phyloP scores from a whole-genome alignment of 1,140 invertebrate genomes.

The Drosophila sp. region DNA sequence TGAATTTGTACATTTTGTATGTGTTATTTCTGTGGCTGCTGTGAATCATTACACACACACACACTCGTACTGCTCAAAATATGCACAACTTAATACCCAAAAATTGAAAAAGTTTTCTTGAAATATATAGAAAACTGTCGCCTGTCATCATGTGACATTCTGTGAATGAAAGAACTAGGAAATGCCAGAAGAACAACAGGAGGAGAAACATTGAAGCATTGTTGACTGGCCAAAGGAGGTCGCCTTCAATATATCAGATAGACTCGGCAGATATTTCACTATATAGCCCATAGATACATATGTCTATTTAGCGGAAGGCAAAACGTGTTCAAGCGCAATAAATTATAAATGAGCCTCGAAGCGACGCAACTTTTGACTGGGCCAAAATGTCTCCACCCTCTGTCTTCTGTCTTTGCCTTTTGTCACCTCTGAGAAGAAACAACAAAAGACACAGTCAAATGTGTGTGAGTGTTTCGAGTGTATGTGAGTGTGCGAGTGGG shows the following conservation, averaged over 20 bases:
- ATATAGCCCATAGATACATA: slow-evolving; percentile 4
- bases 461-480: slow-evolving; percentile 35
- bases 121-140: slow-evolving; percentile 58
- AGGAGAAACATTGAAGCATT: slow-evolving; percentile 9
- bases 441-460: slow-evolving; percentile 53
- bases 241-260: slow-evolving; percentile 27
- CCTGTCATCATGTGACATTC: slow-evolving; percentile 76
- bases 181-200: slow-evolving; percentile 47
- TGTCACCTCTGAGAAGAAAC: slow-evolving; percentile 22
- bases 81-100: slow-evolving; percentile 49
- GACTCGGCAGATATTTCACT: not conserved
- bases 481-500: slow-evolving; percentile 22
- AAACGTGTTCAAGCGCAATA: slow-evolving; percentile 76
- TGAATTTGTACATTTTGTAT: slow-evolving; percentile 56
- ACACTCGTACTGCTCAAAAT: slow-evolving; percentile 35
- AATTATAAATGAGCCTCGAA: slow-evolving; percentile 68
- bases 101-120: slow-evolving; percentile 41
- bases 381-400: slow-evolving; percentile 26
- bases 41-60: slow-evolving; percentile 49
- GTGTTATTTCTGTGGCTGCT: slow-evolving; percentile 52
- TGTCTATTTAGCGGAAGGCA: slow-evolving; percentile 16
- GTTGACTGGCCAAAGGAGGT: slow-evolving; percentile 34
- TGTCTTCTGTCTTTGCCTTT: slow-evolving; percentile 11
- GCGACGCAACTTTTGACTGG: slow-evolving; percentile 51
- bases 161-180: slow-evolving; percentile 66